phyloP scores from a whole-genome alignment of 2,797 vertebrate species.

The Gobio occitaniae region DNA sequence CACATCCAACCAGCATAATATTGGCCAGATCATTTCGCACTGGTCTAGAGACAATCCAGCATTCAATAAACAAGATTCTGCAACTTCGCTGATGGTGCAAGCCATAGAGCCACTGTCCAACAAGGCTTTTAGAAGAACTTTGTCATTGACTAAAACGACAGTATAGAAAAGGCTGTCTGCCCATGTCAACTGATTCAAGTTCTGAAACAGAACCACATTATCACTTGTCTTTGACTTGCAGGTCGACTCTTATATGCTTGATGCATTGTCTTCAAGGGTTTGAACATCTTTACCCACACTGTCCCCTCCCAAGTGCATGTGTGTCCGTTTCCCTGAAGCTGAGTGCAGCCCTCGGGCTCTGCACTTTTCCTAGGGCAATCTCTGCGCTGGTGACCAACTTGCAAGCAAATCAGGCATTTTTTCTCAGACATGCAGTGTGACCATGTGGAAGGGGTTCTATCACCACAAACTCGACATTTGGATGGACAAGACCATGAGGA shows the following conservation, averaged over 20 bases:
- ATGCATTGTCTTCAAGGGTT: not conserved
- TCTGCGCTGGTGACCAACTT: constrained; percentile 8
- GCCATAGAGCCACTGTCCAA: not conserved
- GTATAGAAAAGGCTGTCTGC: not conserved
- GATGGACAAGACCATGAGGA: constrained; percentile 2
- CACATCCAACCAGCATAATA: too few species aligned
- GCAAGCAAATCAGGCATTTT: constrained; percentile 19
- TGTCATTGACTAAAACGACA: not conserved
- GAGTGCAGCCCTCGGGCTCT: not conserved
- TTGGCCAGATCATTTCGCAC: too few species aligned
- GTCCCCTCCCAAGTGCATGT: not conserved
- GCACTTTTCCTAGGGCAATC: not conserved
- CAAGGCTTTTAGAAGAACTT: not conserved
- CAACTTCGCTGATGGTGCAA: too few species aligned
- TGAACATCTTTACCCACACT: not conserved
- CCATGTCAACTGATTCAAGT: not conserved
- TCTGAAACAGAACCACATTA: not conserved
- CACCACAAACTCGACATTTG: constrained; percentile 20
- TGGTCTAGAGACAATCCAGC: too few species aligned
- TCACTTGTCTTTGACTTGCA: not conserved
- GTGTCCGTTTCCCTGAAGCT: not conserved
- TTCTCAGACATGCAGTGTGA: constrained; percentile 29
- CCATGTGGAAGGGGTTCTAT: constrained; percentile 27
- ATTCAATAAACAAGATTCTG: too few species aligned
- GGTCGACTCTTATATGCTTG: not conserved